These are phyloP conservation scores for Chaetophractus vellerosus DNA, from an alignment of 2,797 vertebrate genomes.

Conservation along the genomic window DNA sequence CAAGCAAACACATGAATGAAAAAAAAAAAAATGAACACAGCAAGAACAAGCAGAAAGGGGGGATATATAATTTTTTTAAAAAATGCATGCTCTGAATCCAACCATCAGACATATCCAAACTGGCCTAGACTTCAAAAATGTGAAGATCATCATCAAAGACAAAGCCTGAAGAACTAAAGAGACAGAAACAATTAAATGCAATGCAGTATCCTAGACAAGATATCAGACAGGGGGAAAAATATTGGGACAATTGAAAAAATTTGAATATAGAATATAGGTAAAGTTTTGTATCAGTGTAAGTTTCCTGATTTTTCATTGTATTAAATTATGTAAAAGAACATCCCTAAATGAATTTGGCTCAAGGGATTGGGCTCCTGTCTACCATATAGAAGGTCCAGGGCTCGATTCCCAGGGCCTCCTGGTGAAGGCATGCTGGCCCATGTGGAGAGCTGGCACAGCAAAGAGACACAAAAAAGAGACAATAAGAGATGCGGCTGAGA, in stretches of 20 bases:
- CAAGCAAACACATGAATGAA: too few species aligned
- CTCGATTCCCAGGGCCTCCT: too few species aligned
- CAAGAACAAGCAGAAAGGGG: too few species aligned
- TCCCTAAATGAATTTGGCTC: background rate
- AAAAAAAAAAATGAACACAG: too few species aligned
- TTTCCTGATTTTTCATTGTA: background rate
- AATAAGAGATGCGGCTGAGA: too few species aligned
- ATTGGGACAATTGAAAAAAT: slow-evolving; percentile 12
- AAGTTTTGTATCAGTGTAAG: background rate
- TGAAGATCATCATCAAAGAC: background rate
- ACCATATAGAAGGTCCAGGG: too few species aligned
- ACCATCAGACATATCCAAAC: background rate
- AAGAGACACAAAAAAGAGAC: too few species aligned
- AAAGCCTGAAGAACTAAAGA: background rate
- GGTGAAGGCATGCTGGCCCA: too few species aligned
- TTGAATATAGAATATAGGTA: background rate
- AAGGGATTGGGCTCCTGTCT: too few species aligned
- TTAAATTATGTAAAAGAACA: background rate
- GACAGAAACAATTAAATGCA: background rate
- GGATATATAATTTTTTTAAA: too few species aligned
- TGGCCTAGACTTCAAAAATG: background rate
- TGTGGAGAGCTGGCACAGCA: too few species aligned
- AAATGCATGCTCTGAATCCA: background rate
- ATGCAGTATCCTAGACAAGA: background rate
- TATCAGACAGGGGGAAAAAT: background rate